phyloP scores from a whole-genome alignment of 2,888 invertebrate species.

The Melipona bicolor region DNA sequence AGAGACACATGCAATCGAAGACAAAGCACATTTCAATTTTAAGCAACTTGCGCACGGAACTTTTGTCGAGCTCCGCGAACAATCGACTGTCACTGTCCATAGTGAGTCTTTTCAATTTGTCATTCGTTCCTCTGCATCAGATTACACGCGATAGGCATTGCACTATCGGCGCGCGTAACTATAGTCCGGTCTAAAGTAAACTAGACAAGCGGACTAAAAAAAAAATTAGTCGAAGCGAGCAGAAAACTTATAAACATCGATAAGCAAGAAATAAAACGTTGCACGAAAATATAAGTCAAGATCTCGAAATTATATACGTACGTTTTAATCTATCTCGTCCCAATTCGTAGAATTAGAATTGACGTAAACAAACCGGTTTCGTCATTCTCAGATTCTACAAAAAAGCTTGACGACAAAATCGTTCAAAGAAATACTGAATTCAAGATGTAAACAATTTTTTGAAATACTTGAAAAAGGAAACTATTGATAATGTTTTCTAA shows the following conservation, averaged over 20 bases:
- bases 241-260: neutral
- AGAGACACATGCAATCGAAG: slow-evolving; percentile 41
- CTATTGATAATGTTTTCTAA: neutral
- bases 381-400: neutral
- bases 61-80: slow-evolving; percentile 50
- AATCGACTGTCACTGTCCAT: slow-evolving; percentile 50
- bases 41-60: slow-evolving; percentile 31
- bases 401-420: neutral
- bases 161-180: slow-evolving; percentile 2
- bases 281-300: neutral
- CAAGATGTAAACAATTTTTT: neutral
- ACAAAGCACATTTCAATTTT: slow-evolving; percentile 34
- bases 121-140: neutral
- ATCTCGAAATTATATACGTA: neutral
- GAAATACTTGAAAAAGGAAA: neutral
- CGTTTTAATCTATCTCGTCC: neutral
- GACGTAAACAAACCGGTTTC: neutral
- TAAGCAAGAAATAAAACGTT: neutral
- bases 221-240: too few species aligned
- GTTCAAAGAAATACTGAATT: neutral
- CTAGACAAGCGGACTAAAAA: too few species aligned
- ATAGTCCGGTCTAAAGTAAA: neutral
- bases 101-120: slow-evolving; percentile 1
- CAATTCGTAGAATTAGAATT: neutral
- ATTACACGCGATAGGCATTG: slow-evolving; percentile 11